A percentile compares a stretch with the other conserved stretches of the same genome.
These are phyloP conservation scores for Gonioctena quinquepunctata DNA, from an alignment of 1,140 invertebrate species.

Conservation along the genomic window DNA sequence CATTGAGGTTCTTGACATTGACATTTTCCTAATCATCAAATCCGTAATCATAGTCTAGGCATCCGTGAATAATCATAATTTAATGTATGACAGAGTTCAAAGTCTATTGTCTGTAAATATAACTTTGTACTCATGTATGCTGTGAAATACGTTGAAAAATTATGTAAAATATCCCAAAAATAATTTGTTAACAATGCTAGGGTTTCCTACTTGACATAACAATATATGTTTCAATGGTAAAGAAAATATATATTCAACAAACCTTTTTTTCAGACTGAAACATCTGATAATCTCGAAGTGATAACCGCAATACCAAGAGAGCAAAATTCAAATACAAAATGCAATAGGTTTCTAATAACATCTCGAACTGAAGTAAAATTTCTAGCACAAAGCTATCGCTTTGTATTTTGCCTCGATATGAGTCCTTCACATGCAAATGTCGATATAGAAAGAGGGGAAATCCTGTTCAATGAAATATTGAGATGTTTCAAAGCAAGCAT, in stretches of 20 bases:
- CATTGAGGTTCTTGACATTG: too few species aligned
- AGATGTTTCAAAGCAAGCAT: slow-evolving; percentile 67
- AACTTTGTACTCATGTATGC: too few species aligned
- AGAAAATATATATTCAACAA: neutral
- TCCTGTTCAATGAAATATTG: slow-evolving; percentile 73
- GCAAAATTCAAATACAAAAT: slow-evolving; percentile 61
- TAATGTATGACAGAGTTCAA: too few species aligned
- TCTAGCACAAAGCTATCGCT: slow-evolving; percentile 66
- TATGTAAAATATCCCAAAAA: too few species aligned
- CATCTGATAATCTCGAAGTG: slow-evolving; percentile 62
- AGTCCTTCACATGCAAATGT: slow-evolving; percentile 78
- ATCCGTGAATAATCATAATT: too few species aligned
- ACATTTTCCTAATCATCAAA: too few species aligned
- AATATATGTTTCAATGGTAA: too few species aligned
- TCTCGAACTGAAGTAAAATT: slow-evolving; percentile 59
- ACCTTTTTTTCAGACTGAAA: slow-evolving; percentile 1
- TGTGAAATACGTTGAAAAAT: too few species aligned
- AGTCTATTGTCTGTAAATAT: too few species aligned
- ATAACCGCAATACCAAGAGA: slow-evolving; percentile 67
- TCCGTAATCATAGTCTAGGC: too few species aligned
- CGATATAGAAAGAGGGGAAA: slow-evolving; percentile 69
- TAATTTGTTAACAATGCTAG: too few species aligned
- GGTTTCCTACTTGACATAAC: too few species aligned
- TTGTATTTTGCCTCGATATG: slow-evolving; percentile 80
- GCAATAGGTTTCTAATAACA: slow-evolving; percentile 62